Evolutionary conservation across 1,140 invertebrate genomes (phyloP).

Genomic region (Sycobia sp.): DNA sequence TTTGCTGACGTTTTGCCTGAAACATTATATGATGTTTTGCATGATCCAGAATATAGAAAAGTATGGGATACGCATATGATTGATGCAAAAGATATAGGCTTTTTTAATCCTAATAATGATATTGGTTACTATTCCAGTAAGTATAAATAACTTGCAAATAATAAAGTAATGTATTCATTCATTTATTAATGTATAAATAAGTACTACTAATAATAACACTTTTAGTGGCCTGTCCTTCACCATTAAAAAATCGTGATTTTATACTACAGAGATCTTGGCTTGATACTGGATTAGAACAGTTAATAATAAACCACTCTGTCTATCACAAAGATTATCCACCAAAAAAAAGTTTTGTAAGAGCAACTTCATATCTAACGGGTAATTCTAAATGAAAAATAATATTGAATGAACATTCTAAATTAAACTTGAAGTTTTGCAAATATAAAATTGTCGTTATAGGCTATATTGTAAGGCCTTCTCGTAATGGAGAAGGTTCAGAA

Average conservation of each 20-base stretch:
- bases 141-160: conserved; percentile 48
- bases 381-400: conserved; percentile 9
- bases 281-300: conserved; percentile 80
- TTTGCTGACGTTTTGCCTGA: conserved; percentile 77
- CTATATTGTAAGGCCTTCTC: conserved; percentile 62
- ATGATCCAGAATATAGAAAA: conserved; percentile 86
- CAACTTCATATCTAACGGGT: conserved; percentile 66
- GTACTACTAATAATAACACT: conserved; percentile 36
- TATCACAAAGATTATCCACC: conserved; percentile 83
- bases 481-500: conserved; percentile 69
- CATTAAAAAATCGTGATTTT: conserved; percentile 89
- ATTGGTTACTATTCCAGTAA: conserved; percentile 91
- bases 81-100: conserved; percentile 83
- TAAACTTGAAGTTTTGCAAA: too few relatives aligned
- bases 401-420: too few relatives aligned
- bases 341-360: conserved; percentile 79
- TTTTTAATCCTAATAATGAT: conserved; percentile 90
- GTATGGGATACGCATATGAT: conserved; percentile 90
- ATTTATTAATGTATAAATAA: conserved; percentile 14
- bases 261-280: conserved; percentile 89
- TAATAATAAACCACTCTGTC: conserved; percentile 90
- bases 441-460: conserved; percentile 42
- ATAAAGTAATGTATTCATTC: too few relatives aligned
- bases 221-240: conserved; percentile 84
- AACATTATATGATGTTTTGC: conserved; percentile 84